Conservation (phyloP, 2,797 vertebrate genomes). For the Jordanella pulchra region DNA sequence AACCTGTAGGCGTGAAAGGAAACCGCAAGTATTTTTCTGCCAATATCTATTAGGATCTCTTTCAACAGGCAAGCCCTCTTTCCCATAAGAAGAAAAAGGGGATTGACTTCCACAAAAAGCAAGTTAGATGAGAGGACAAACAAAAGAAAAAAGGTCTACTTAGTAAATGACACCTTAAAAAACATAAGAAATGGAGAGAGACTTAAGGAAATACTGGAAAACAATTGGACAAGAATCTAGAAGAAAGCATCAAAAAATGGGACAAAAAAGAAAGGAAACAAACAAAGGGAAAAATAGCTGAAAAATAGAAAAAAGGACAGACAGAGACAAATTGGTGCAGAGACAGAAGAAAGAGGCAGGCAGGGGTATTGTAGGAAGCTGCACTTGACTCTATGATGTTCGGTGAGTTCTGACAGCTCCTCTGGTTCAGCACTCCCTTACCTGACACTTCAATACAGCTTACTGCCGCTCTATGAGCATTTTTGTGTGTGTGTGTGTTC, state of each 20-base stretch:
- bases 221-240: slow-evolving; percentile 12
- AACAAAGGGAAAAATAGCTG: neutral
- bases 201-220: neutral
- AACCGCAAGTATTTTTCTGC: neutral
- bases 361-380: slow-evolving; percentile 55
- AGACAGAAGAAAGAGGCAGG: slow-evolving; percentile 44
- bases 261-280: neutral
- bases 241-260: slow-evolving; percentile 8
- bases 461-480: slow-evolving; percentile 39
- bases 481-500: slow-evolving; percentile 9
- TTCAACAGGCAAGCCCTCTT: slow-evolving; percentile 3
- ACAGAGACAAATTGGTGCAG: slow-evolving; percentile 44
- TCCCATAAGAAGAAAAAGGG: slow-evolving; percentile 2
- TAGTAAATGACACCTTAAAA: neutral
- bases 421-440: slow-evolving; percentile 60
- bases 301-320: slow-evolving; percentile 22
- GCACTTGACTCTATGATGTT: slow-evolving; percentile 63
- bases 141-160: neutral
- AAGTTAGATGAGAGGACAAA: neutral
- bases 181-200: neutral
- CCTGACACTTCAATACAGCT: slow-evolving; percentile 67
- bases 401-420: slow-evolving; percentile 64
- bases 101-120: neutral
- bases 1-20: slow-evolving; percentile 1
- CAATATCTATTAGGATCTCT: slow-evolving; percentile 14